Conservation (phyloP, 2,888 invertebrate species). For the Nomada fucata region DNA sequence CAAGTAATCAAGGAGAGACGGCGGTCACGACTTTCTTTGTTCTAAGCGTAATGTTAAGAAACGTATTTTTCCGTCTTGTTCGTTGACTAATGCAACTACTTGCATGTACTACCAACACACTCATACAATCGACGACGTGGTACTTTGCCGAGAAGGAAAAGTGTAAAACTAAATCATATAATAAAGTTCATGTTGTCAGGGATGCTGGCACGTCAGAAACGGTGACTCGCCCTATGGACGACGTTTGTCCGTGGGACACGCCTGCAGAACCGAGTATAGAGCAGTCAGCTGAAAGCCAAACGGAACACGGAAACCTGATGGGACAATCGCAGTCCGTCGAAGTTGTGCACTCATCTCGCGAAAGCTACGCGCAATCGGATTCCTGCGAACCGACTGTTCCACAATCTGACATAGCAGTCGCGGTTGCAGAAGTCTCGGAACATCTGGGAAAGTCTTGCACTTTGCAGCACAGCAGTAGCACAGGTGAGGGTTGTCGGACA, state of each 20-base stretch:
- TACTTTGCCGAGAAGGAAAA: slow-evolving; percentile 49
- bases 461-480: slow-evolving; percentile 86
- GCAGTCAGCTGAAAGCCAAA: slow-evolving; percentile 73
- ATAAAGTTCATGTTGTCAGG: slow-evolving; percentile 83
- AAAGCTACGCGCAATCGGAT: slow-evolving; percentile 89
- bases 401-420: slow-evolving; percentile 88
- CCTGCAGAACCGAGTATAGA: slow-evolving; percentile 78
- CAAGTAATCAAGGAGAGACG: not conserved
- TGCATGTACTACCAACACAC: slow-evolving; percentile 51
- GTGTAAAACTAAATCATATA: slow-evolving; percentile 80
- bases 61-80: not conserved
- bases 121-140: slow-evolving; percentile 34
- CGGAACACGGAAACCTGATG: slow-evolving; percentile 26
- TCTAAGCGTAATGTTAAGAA: not conserved
- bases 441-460: slow-evolving; percentile 87
- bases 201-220: slow-evolving; percentile 81
- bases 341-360: slow-evolving; percentile 84
- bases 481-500: slow-evolving; percentile 33
- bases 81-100: not conserved
- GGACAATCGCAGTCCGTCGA: slow-evolving; percentile 63
- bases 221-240: slow-evolving; percentile 84
- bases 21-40: not conserved
- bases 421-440: slow-evolving; percentile 85
- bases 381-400: slow-evolving; percentile 85
- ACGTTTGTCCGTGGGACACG: slow-evolving; percentile 87